These are phyloP conservation scores for Thereva unica DNA, from an alignment of 2,888 invertebrate genomes.

Conservation along the genomic window DNA sequence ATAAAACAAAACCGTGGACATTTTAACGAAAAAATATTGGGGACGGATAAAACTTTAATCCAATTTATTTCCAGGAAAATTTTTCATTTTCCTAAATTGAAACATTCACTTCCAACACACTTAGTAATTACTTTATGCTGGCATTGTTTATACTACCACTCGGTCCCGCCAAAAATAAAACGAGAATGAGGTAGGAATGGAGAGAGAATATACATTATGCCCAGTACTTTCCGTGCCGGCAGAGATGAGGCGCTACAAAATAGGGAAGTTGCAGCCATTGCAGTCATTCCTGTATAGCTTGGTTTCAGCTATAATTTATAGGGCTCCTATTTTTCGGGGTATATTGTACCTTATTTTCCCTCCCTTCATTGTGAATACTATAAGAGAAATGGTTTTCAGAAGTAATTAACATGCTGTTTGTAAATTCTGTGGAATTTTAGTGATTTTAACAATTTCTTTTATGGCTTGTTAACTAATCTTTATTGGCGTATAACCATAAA, in stretches of 20 bases:
- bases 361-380: not conserved
- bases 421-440: not conserved
- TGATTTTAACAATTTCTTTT: too few relatives aligned
- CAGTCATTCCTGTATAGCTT: not conserved
- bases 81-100: constrained; percentile 31
- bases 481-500: too few relatives aligned
- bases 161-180: not conserved
- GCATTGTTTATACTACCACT: constrained; percentile 6
- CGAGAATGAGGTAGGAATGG: too few relatives aligned
- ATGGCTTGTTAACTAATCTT: too few relatives aligned
- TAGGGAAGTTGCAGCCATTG: too few relatives aligned
- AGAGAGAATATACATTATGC: too few relatives aligned
- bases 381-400: constrained; percentile 4
- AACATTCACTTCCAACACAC: constrained; percentile 28
- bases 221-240: too few relatives aligned
- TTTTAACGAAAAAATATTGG: constrained; percentile 7
- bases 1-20: not conserved
- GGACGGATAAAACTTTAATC: constrained; percentile 28
- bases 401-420: constrained; percentile 21
- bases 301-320: constrained; percentile 21
- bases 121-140: constrained; percentile 30
- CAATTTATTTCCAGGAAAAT: constrained; percentile 21
- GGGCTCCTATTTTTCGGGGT: not conserved
- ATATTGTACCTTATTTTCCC: constrained; percentile 17
- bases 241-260: too few relatives aligned